Conservation (phyloP, 2,888 invertebrate genomes). For the Apamea sordens region DNA sequence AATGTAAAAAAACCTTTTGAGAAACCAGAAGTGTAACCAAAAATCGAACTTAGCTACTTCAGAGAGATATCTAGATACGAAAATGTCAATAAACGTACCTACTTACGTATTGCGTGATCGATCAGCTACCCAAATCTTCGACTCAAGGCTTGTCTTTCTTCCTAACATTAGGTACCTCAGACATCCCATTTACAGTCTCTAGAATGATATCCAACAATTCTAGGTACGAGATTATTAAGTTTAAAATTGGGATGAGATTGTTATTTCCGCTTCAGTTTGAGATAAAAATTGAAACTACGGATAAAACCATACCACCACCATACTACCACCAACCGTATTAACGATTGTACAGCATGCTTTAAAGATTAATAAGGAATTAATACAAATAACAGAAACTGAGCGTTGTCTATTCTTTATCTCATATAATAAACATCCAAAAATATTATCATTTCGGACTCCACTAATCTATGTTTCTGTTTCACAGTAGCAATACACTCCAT, state of each 20-base stretch:
- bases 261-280: neutral
- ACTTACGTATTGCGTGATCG: neutral
- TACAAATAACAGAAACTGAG: neutral
- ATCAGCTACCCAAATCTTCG: neutral
- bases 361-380: neutral
- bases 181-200: neutral
- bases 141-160: too few relatives aligned
- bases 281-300: neutral
- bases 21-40: too few relatives aligned
- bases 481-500: conserved; percentile 22
- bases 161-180: neutral
- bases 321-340: too few relatives aligned
- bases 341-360: neutral
- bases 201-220: neutral
- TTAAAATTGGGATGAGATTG: too few relatives aligned
- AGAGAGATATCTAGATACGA: too few relatives aligned
- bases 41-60: too few relatives aligned
- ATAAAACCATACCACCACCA: too few relatives aligned
- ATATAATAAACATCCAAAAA: conserved; percentile 22
- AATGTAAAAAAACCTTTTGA: too few relatives aligned
- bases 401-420: neutral
- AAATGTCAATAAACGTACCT: too few relatives aligned
- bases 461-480: conserved; percentile 51
- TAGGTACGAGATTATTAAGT: too few relatives aligned
- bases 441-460: conserved; percentile 3